phyloP scores from a whole-genome alignment of 2,888 invertebrate genomes.

The Sinopyrophorus schimmeli region DNA sequence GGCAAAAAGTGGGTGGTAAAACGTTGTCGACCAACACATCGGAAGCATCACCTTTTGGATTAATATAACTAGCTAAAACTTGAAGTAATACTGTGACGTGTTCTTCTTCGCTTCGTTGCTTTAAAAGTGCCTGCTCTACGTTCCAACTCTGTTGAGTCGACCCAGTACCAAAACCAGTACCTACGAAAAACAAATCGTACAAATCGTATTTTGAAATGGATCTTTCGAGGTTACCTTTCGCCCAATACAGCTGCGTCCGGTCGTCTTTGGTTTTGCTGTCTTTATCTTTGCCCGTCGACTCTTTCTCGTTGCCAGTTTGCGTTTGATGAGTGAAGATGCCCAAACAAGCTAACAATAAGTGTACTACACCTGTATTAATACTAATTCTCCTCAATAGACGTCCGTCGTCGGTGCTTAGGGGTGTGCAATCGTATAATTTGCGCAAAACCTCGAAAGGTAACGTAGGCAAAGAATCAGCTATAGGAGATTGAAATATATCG shows the following conservation, averaged over 20 bases:
- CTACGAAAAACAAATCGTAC: constrained; percentile 33
- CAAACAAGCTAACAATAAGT: constrained; percentile 83
- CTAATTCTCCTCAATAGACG: constrained; percentile 74
- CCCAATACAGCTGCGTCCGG: constrained; percentile 84
- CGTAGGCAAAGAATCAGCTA: constrained; percentile 70
- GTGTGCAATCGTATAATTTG: constrained; percentile 75
- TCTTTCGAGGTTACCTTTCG: constrained; percentile 83
- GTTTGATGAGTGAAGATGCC: constrained; percentile 86
- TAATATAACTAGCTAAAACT: constrained; percentile 88
- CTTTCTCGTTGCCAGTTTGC: constrained; percentile 52
- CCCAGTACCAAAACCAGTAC: constrained; percentile 93
- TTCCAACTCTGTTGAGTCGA: constrained; percentile 96
- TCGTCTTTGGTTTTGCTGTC: constrained; percentile 49
- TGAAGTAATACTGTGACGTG: constrained; percentile 76
- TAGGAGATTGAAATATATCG: constrained; percentile 71
- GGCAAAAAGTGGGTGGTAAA: constrained; percentile 73
- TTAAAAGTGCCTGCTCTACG: constrained; percentile 88
- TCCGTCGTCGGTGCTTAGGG: constrained; percentile 76
- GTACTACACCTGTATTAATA: constrained; percentile 82
- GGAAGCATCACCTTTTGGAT: constrained; percentile 65
- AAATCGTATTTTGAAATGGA: constrained; percentile 10
- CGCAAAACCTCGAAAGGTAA: constrained; percentile 80
- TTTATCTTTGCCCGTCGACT: constrained; percentile 45
- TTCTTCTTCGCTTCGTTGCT: constrained; percentile 90
- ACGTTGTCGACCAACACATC: constrained; percentile 53